phyloP scores from a whole-genome alignment of 2,113 vertebrate species.

The Psettodes erumei region DNA sequence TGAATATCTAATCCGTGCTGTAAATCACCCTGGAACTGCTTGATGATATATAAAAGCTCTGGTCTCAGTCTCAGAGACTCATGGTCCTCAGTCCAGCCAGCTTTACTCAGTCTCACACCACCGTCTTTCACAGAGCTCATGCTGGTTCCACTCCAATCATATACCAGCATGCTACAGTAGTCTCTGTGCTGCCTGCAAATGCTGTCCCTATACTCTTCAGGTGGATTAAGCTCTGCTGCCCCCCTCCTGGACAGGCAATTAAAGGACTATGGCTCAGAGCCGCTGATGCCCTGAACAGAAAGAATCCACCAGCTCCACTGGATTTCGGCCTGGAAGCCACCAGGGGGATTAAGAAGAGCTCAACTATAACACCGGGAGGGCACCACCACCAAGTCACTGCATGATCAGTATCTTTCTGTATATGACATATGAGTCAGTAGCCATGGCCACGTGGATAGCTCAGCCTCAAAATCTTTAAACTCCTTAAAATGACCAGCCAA shows the following conservation, averaged over 20 bases:
- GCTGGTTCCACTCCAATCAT: not conserved
- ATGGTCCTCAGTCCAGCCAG: not conserved
- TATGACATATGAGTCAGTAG: constrained; percentile 5
- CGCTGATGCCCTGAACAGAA: constrained; percentile 19
- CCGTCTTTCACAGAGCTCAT: not conserved
- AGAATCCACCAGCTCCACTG: constrained; percentile 31
- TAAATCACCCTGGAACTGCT: not conserved
- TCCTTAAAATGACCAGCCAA: not conserved
- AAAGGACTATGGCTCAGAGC: constrained; percentile 31
- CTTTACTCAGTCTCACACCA: constrained; percentile 3
- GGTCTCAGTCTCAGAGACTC: not conserved
- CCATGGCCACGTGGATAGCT: not conserved
- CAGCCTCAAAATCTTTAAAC: not conserved
- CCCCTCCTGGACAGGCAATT: constrained; percentile 20
- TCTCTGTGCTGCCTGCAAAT: constrained; percentile 25
- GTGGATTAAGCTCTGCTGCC: constrained; percentile 40
- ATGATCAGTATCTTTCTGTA: not conserved
- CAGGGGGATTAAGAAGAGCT: constrained; percentile 4
- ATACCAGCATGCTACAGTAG: not conserved
- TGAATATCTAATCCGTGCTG: not conserved
- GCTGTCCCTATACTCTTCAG: constrained; percentile 13
- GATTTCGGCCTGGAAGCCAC: constrained; percentile 35
- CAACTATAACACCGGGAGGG: not conserved
- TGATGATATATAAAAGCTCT: not conserved
- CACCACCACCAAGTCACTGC: constrained; percentile 3